Percentiles rank a stretch among this genome's conserved stretches.
phyloP scores from a whole-genome alignment of 2,113 vertebrate species.

The Nycticebus coucang region DNA sequence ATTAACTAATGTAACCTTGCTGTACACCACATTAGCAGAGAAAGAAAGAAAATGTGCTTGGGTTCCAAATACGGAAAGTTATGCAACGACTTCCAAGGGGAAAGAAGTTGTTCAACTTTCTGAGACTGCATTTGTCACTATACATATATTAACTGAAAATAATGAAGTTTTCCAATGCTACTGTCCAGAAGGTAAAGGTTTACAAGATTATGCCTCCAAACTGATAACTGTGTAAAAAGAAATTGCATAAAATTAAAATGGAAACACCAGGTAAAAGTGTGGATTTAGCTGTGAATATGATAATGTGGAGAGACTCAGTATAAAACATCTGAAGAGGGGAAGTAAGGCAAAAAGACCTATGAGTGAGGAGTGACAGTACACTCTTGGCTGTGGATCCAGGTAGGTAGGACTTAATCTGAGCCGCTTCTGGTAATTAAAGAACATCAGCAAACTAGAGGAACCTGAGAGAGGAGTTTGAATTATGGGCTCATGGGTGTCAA shows the following conservation, averaged over 20 bases:
- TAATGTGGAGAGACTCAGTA: not conserved
- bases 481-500: not conserved
- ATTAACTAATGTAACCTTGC: slow-evolving; percentile 57
- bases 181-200: not conserved
- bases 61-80: not conserved
- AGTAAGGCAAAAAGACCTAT: not conserved
- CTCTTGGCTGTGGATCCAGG: not conserved
- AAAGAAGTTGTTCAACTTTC: not conserved
- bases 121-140: not conserved
- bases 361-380: not conserved
- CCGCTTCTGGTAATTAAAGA: not conserved
- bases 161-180: not conserved
- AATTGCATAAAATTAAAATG: not conserved
- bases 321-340: not conserved
- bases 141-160: not conserved
- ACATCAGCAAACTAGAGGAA: too few relatives aligned
- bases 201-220: not conserved
- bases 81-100: not conserved
- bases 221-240: not conserved
- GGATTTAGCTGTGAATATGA: not conserved
- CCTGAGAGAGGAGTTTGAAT: not conserved
- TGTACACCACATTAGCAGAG: not conserved
- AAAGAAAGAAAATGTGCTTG: slow-evolving; percentile 46
- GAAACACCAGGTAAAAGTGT: not conserved
- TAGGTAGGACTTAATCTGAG: not conserved